phyloP scores from a whole-genome alignment of 1,140 invertebrate species.

The Meloidogyne hapla region DNA sequence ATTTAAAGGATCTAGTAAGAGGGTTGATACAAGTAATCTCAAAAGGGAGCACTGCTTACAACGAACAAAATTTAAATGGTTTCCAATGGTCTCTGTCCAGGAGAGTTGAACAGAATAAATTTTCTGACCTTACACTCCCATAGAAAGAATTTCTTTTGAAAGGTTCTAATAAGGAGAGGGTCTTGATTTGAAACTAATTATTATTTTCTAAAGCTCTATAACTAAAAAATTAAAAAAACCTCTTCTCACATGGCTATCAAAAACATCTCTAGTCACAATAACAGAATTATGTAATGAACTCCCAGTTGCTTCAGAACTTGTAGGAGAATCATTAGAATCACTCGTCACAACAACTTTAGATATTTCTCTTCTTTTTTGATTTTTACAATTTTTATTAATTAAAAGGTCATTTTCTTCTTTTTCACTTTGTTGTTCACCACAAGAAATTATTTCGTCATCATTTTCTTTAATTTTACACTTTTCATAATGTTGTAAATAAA shows the following conservation, averaged over 20 bases:
- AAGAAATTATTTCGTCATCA: constrained; percentile 25
- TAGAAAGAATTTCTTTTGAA: too few relatives aligned
- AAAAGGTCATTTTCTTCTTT: not conserved
- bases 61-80: too few relatives aligned
- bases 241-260: not conserved
- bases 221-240: not conserved
- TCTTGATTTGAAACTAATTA: too few relatives aligned
- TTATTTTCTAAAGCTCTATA: too few relatives aligned
- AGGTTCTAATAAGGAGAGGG: too few relatives aligned
- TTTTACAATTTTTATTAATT: not conserved
- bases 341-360: not conserved
- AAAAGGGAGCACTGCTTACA: too few relatives aligned
- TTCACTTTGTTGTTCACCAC: constrained; percentile 8
- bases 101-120: too few relatives aligned
- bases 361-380: constrained; percentile 10
- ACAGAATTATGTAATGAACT: not conserved
- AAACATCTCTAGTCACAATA: not conserved
- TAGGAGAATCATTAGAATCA: not conserved
- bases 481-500: constrained; percentile 28
- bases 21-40: not conserved
- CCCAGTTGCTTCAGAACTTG: not conserved
- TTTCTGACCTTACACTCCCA: too few relatives aligned
- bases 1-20: too few relatives aligned
- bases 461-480: constrained; percentile 10
- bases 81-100: too few relatives aligned